Base-by-base conservation (phyloP, 2,797 vertebrate species). In the Acanthiza pusilla region DNA sequence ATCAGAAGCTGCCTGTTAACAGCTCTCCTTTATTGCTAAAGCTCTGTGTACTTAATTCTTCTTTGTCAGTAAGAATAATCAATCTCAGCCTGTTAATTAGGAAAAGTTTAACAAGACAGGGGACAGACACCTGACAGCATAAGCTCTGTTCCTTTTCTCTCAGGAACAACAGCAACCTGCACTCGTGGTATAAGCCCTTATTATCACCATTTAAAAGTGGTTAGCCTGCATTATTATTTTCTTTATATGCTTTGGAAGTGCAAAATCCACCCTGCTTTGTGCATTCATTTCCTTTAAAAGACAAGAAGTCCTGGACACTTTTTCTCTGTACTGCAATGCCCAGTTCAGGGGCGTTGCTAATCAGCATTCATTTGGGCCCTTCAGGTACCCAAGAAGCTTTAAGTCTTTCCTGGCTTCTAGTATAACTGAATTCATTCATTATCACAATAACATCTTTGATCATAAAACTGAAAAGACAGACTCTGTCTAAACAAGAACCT, bases 1-100 rank as follows among this genome's bases (percentile, higher is more conserved):
- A 95, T 93, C 95, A 93, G 94, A 95, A 92, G 76, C 94, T 96
- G 97, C 91, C 93, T 96, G 91, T 97, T 97, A 97, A 97, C 93
- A 97, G 72, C 72, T 89, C 74, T 88, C 53, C 74, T 92, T 97
- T 95, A 97, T 93, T 96, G 87, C 81, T 83, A 90, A 93, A 97
- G 76, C 84, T 91, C 92, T 95, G 71, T 93, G 93, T 90, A 95
- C 89, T 94, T 96, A 96, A 96, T 90, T 87, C 22, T 55, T 94
- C 91, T 96, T 95, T 97, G 96, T 97, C 94, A 97, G 76, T 84
- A 90, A 68, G 92, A 95, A 87, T 88, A 97, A 97, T 95, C 94
- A 95, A 96, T 97, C 93, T 92, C 91, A 73, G 91, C 76, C 45
- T 11, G 72, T 93, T 97, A 96, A 97, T 97, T 95, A 85, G 81